Percentiles rank a stretch among this genome's conserved stretches.
These are phyloP conservation scores for Tetramorium parvispinum DNA, from an alignment of 1,140 invertebrate genomes.

Conservation along the genomic window DNA sequence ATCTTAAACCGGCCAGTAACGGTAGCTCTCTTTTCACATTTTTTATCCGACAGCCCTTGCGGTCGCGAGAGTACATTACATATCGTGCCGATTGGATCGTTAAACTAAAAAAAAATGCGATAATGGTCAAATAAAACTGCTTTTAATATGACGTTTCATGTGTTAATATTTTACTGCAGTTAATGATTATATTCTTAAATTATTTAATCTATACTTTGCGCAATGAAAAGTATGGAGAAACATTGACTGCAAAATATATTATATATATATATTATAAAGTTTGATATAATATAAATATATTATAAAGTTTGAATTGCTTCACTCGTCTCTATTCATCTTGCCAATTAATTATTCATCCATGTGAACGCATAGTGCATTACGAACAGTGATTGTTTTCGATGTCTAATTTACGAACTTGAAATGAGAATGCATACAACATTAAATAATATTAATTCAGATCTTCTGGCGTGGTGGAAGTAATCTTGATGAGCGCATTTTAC, in stretches of 20 bases:
- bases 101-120: slow-evolving; percentile 31
- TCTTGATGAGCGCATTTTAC: neutral
- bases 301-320: slow-evolving; percentile 1
- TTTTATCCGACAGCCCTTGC: slow-evolving; percentile 49
- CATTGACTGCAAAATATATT: neutral
- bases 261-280: slow-evolving; percentile 13
- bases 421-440: slow-evolving; percentile 27
- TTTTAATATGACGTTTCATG: neutral
- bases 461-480: slow-evolving; percentile 41
- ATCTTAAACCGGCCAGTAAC: slow-evolving; percentile 59
- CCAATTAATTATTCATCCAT: slow-evolving; percentile 15
- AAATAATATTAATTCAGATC: slow-evolving; percentile 6
- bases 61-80: slow-evolving; percentile 47
- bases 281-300: no score
- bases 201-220: neutral
- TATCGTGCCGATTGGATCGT: slow-evolving; percentile 53
- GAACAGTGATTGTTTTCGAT: slow-evolving; percentile 68
- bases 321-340: neutral
- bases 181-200: neutral
- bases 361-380: slow-evolving; percentile 31
- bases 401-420: slow-evolving; percentile 36
- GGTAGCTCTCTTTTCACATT: slow-evolving; percentile 52
- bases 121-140: neutral
- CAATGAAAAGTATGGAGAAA: neutral
- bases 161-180: neutral